Percentiles rank a stretch among this genome's conserved stretches.
Evolutionary conservation across 2,113 vertebrate genomes (phyloP).

Genomic region (Sprattus sprattus): DNA sequence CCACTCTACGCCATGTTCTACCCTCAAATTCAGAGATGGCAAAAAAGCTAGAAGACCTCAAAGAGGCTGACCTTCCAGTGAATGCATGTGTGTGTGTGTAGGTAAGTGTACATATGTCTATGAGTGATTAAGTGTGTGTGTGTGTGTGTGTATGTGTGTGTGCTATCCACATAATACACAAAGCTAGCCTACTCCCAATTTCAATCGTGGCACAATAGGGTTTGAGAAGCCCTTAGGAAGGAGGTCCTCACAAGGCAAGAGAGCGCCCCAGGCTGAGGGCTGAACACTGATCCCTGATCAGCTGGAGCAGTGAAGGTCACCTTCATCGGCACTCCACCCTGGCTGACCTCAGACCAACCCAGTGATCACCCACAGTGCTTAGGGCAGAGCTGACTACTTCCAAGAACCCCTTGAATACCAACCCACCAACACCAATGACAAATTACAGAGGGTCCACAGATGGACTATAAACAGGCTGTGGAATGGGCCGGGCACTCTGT

Average conservation of each 20-base stretch:
- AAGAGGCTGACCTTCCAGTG: not conserved
- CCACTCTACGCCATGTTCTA: too few relatives aligned
- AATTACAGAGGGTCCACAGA: too few relatives aligned
- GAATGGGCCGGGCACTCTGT: too few relatives aligned
- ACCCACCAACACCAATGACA: too few relatives aligned
- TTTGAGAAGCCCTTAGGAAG: slow-evolving; percentile 31
- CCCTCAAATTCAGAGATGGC: not conserved
- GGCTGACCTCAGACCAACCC: too few relatives aligned
- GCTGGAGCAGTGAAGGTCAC: too few relatives aligned
- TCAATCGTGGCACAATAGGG: not conserved
- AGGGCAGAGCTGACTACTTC: too few relatives aligned
- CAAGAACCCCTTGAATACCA: too few relatives aligned
- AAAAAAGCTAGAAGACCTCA: not conserved
- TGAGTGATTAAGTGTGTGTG: not conserved
- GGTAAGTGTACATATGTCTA: not conserved
- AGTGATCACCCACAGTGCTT: too few relatives aligned
- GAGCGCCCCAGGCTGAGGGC: not conserved
- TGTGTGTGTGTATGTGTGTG: slow-evolving; percentile 14
- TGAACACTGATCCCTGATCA: not conserved
- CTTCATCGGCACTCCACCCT: too few relatives aligned
- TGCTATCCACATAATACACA: not conserved
- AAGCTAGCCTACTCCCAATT: not conserved
- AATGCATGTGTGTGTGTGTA: not conserved
- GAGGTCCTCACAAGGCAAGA: slow-evolving; percentile 37
- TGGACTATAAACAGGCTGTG: too few relatives aligned